Conservation (phyloP, 1,140 invertebrate species). For the Neelides sp. region DNA sequence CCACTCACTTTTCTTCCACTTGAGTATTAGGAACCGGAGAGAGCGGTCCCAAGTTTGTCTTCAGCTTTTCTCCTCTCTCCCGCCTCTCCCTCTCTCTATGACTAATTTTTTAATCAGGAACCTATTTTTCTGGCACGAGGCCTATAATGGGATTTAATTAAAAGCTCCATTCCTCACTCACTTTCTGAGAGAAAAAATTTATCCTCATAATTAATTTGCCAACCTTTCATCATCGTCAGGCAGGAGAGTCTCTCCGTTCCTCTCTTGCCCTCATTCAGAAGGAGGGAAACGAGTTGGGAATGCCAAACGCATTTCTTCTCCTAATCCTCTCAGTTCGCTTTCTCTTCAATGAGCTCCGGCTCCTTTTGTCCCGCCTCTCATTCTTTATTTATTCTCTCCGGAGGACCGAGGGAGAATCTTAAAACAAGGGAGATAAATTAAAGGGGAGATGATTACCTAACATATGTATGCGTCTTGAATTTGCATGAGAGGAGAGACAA, state of each 20-base stretch:
- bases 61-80: neutral
- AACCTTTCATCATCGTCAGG: slow-evolving; percentile 32
- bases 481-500: no score
- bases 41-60: slow-evolving; percentile 2
- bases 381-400: no score
- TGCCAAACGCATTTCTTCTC: no score
- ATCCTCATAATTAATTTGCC: slow-evolving; percentile 33
- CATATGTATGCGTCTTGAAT: no score
- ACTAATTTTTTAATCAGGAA: slow-evolving; percentile 33
- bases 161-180: slow-evolving; percentile 30
- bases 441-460: no score
- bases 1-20: slow-evolving; percentile 28
- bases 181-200: slow-evolving; percentile 27
- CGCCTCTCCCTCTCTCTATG: slow-evolving; percentile 12
- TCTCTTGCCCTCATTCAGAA: neutral
- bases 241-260: neutral
- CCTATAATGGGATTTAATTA: slow-evolving; percentile 33
- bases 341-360: no score
- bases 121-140: slow-evolving; percentile 32
- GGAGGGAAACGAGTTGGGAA: slow-evolving; percentile 3
- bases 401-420: no score
- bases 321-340: no score
- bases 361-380: no score
- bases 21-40: neutral
- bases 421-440: no score